Conservation (phyloP, 1,140 invertebrate species). For the Lepeophtheirus salmonis region DNA sequence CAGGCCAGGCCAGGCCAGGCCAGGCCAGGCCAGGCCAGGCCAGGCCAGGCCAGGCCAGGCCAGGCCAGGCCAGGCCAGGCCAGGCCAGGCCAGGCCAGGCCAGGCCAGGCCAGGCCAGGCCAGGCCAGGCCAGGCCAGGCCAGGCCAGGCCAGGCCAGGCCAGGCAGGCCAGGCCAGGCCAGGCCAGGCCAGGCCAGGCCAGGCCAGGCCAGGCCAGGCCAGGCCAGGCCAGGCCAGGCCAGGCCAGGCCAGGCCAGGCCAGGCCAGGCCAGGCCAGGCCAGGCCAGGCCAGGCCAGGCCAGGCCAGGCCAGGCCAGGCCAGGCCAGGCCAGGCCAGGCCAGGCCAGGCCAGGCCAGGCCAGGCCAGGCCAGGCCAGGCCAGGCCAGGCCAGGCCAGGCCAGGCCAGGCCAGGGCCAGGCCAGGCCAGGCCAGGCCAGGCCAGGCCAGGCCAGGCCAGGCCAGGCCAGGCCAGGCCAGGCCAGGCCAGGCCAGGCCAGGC, state of each 20-base stretch:
- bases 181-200: conserved; percentile 22
- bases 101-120: conserved; percentile 23
- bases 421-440: conserved; percentile 23
- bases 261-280: conserved; percentile 22
- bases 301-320: conserved; percentile 23
- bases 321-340: conserved; percentile 23
- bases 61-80: conserved; percentile 23
- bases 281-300: conserved; percentile 23
- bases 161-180: conserved; percentile 21
- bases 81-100: conserved; percentile 23
- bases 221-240: conserved; percentile 23
- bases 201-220: conserved; percentile 23
- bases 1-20: conserved; percentile 24
- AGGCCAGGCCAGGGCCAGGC: conserved; percentile 20
- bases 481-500: conserved; percentile 23
- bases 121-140: conserved; percentile 22
- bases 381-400: conserved; percentile 23
- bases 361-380: conserved; percentile 22
- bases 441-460: conserved; percentile 23
- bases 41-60: conserved; percentile 24
- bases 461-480: conserved; percentile 23
- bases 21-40: conserved; percentile 24
- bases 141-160: conserved; percentile 23
- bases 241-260: conserved; percentile 23
- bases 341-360: conserved; percentile 23